phyloP scores from a whole-genome alignment of 2,797 vertebrate species.

The Oreortyx pictus region DNA sequence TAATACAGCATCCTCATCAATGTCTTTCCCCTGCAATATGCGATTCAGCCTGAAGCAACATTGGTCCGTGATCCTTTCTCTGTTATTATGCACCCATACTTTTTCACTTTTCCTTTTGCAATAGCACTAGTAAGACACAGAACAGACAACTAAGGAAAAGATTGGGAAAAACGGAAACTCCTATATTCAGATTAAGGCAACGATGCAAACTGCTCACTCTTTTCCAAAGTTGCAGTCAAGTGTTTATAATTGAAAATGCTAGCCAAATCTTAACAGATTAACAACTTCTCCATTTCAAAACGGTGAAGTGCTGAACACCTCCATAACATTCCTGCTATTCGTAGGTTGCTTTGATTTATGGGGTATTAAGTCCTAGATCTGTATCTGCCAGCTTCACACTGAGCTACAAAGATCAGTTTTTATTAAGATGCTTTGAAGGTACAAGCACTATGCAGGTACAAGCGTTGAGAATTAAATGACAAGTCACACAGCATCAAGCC shows the following conservation, averaged over 20 bases:
- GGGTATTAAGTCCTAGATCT: background rate
- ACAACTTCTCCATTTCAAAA: background rate
- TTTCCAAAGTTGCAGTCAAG: background rate
- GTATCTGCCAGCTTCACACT: background rate
- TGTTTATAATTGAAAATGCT: background rate
- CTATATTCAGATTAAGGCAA: background rate
- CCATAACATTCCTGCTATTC: background rate
- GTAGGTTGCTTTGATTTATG: slow-evolving; percentile 14
- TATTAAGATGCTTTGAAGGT: background rate
- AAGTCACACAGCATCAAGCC: background rate
- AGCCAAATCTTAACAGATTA: background rate
- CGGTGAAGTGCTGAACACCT: background rate
- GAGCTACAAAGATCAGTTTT: background rate
- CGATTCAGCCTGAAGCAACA: background rate
- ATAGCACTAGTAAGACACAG: background rate
- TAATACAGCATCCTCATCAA: background rate
- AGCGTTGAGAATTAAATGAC: background rate
- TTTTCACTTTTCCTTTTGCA: background rate
- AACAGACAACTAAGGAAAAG: background rate
- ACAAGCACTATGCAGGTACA: background rate
- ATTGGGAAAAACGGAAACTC: background rate
- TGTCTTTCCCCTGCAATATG: background rate
- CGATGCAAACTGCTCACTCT: background rate
- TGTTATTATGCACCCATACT: background rate
- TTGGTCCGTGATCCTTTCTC: background rate